Evolutionary conservation across 2,888 invertebrate genomes (phyloP).

Genomic region (Noctua comes): DNA sequence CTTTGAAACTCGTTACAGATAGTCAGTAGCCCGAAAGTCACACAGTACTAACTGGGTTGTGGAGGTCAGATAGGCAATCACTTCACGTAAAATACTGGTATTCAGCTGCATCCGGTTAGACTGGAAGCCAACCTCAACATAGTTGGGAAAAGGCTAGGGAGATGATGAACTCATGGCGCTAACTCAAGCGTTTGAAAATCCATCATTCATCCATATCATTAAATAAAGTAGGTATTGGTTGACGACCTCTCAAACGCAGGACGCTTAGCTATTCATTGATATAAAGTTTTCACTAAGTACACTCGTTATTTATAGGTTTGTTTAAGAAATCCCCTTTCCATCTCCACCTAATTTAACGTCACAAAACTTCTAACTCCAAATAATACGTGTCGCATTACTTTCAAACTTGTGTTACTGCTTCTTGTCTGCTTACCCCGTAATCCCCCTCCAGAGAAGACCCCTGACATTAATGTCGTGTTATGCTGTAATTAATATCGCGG

Average conservation of each 20-base stretch:
- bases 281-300: background rate
- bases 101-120: no score
- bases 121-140: no score
- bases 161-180: no score
- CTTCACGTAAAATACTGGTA: no score
- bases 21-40: no score
- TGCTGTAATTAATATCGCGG: constrained; percentile 86
- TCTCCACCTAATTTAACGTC: constrained; percentile 23
- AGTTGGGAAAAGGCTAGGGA: no score
- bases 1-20: no score
- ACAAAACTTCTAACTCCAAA: constrained; percentile 52
- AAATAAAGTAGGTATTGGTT: background rate
- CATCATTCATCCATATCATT: no score
- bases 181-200: no score
- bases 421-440: constrained; percentile 38
- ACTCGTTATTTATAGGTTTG: background rate
- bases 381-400: constrained; percentile 49
- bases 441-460: constrained; percentile 64
- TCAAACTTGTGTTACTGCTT: constrained; percentile 62
- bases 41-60: no score
- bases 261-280: background rate
- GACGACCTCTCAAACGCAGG: background rate
- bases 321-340: background rate
- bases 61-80: no score
- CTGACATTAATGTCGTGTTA: constrained; percentile 84